phyloP scores from a whole-genome alignment of 2,113 vertebrate species.

The Xenopus tropicalis region DNA sequence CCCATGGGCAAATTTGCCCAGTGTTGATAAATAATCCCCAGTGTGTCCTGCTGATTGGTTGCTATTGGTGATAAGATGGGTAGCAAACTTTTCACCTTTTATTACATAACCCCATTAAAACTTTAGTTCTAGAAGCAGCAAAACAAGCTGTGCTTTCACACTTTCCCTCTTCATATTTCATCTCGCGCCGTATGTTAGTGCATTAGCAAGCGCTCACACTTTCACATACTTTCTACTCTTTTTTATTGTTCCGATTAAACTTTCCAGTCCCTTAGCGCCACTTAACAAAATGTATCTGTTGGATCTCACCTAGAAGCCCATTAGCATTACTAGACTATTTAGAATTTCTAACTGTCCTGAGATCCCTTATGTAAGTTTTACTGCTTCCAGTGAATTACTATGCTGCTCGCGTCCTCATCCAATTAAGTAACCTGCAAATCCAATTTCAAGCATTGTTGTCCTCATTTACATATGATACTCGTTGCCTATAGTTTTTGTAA shows the following conservation, averaged over 20 bases:
- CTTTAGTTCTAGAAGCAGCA: too few species aligned
- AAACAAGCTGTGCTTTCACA: too few species aligned
- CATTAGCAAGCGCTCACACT: too few species aligned
- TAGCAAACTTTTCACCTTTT: too few species aligned
- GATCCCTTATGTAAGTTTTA: slow-evolving; percentile 31
- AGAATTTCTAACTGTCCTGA: slow-evolving; percentile 29
- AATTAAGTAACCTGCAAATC: slow-evolving; percentile 61
- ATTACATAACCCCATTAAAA: too few species aligned
- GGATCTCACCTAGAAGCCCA: slow-evolving; percentile 26
- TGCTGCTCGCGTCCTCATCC: slow-evolving; percentile 54
- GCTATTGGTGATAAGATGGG: too few species aligned
- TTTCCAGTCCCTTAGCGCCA: slow-evolving; percentile 30
- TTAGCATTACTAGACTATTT: slow-evolving; percentile 35
- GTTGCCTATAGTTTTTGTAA: slow-evolving; percentile 50
- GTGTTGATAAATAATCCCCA: too few species aligned
- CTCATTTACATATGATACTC: slow-evolving; percentile 55
- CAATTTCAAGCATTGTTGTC: slow-evolving; percentile 65
- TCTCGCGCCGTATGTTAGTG: too few species aligned
- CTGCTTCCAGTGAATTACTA: slow-evolving; percentile 48
- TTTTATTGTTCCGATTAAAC: not conserved
- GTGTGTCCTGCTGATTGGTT: too few species aligned
- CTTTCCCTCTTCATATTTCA: too few species aligned
- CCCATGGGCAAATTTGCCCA: too few species aligned
- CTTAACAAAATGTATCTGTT: slow-evolving; percentile 33
- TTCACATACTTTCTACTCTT: too few species aligned